Evolutionary conservation across 1,140 invertebrate species (phyloP).

Genomic region (Neodiprion fabricii): DNA sequence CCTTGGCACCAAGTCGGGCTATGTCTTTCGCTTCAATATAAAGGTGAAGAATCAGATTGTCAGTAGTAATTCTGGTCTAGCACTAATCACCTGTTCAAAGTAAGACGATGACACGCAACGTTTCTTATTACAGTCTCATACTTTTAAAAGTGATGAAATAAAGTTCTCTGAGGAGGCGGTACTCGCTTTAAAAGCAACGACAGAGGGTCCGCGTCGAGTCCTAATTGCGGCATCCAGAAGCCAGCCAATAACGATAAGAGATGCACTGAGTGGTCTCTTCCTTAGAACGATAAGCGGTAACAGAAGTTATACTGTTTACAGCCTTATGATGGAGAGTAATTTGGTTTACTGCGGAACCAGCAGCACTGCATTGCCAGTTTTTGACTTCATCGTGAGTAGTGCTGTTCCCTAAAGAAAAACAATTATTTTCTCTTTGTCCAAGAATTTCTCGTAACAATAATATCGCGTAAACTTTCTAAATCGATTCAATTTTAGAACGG

Average conservation of each 20-base stretch:
- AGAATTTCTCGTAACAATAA: constrained; percentile 25
- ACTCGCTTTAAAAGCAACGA: constrained; percentile 70
- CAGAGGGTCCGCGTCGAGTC: constrained; percentile 70
- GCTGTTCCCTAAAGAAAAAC: constrained; percentile 6
- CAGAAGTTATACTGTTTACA: constrained; percentile 69
- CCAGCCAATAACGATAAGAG: constrained; percentile 70
- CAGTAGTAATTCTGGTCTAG: constrained; percentile 9
- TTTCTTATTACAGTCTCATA: constrained; percentile 59
- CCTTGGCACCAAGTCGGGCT: constrained; percentile 67
- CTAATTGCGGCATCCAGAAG: constrained; percentile 71
- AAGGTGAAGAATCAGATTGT: constrained; percentile 54
- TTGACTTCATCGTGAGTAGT: constrained; percentile 69
- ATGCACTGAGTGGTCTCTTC: constrained; percentile 69
- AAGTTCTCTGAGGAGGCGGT: constrained; percentile 69
- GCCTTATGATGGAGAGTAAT: constrained; percentile 67
- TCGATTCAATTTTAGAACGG: constrained; percentile 61
- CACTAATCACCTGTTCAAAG: constrained; percentile 3
- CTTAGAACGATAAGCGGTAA: constrained; percentile 68
- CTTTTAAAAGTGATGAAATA: constrained; percentile 63
- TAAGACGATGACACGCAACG: constrained; percentile 1
- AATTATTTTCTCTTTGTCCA: constrained; percentile 4
- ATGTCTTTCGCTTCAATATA: constrained; percentile 66
- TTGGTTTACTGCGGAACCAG: constrained; percentile 74
- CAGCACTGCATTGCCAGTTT: constrained; percentile 69
- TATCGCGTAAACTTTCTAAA: constrained; percentile 16